Evolutionary conservation across 2,113 vertebrate genomes (phyloP).

Genomic region (Uropsilus gracilis): DNA sequence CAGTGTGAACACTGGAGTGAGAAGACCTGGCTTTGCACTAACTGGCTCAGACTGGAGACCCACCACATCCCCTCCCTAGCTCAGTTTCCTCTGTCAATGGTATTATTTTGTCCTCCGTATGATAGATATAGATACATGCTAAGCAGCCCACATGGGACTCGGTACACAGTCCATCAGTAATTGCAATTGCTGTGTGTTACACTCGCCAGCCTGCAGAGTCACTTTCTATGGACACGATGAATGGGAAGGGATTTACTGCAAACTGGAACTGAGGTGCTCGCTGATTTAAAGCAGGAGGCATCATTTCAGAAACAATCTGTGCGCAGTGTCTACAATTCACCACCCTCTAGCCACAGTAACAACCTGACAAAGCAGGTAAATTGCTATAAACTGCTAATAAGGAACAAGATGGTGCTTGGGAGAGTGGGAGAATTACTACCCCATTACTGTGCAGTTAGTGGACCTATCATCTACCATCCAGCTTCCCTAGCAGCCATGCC

Average conservation of each 20-base stretch:
- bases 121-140: not conserved
- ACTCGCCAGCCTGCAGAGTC: not conserved
- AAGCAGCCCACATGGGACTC: not conserved
- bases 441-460: not conserved
- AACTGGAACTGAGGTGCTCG: not conserved
- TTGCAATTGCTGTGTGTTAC: not conserved
- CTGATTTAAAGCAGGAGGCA: not conserved
- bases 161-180: not conserved
- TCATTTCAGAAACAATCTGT: slow-evolving; percentile 47
- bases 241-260: slow-evolving; percentile 14
- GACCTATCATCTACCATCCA: not conserved
- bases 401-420: not conserved
- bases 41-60: not conserved
- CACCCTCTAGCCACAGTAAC: not conserved
- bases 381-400: not conserved
- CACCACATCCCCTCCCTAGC: not conserved
- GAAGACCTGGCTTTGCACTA: not conserved
- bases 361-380: slow-evolving; percentile 58
- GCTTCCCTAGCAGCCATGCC: not conserved
- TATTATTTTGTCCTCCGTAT: not conserved
- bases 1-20: not conserved
- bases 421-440: not conserved
- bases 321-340: not conserved
- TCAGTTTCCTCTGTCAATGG: slow-evolving; percentile 11
- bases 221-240: not conserved